Percentiles rank a stretch among this genome's conserved stretches.
Conservation (phyloP, 2,797 vertebrate genomes). For the Sylvilagus floridanus region DNA sequence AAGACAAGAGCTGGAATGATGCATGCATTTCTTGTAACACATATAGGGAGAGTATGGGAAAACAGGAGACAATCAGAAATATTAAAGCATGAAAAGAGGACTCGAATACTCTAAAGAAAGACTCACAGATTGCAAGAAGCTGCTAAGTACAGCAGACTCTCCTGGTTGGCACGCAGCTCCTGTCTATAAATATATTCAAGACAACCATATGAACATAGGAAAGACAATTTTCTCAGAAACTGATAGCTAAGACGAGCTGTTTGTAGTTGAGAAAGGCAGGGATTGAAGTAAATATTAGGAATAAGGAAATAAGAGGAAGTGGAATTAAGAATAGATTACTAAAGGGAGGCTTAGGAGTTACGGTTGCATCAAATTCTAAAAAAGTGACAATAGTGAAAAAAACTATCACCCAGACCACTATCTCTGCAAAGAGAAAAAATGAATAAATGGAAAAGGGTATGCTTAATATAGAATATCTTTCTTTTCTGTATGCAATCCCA, state of each 20-base stretch:
- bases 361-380: neutral
- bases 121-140: constrained; percentile 10
- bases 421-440: neutral
- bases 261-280: constrained; percentile 35
- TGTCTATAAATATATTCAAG: constrained; percentile 31
- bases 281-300: constrained; percentile 35
- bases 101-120: constrained; percentile 47
- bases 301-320: constrained; percentile 6
- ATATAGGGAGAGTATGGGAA: neutral
- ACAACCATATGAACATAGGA: constrained; percentile 51
- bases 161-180: neutral
- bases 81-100: constrained; percentile 41
- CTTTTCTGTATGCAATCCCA: neutral
- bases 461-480: neutral
- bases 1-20: constrained; percentile 23
- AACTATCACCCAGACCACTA: neutral
- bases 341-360: neutral
- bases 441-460: constrained; percentile 29
- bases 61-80: constrained; percentile 26
- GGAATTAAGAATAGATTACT: neutral
- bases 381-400: constrained; percentile 16
- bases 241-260: constrained; percentile 25
- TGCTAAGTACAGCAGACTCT: constrained; percentile 20
- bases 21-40: neutral
- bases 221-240: constrained; percentile 38